Evolutionary conservation across 2,113 vertebrate species (phyloP).

Genomic region (Megaceryle torquata): DNA sequence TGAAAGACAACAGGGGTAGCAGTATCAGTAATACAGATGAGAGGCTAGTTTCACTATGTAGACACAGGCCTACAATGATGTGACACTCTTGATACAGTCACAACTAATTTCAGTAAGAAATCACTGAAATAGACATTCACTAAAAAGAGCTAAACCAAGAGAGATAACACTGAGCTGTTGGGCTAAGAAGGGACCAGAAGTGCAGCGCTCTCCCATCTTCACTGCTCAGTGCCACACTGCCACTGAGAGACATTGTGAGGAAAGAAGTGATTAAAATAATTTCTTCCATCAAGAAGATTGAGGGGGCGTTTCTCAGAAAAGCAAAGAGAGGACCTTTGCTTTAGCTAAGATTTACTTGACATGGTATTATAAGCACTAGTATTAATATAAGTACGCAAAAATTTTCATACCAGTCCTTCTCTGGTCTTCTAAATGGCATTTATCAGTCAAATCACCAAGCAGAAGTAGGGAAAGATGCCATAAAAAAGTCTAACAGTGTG

Average conservation of each 20-base stretch:
- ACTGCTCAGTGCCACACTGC: neutral
- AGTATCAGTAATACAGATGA: neutral
- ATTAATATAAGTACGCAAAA: neutral
- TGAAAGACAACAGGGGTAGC: neutral
- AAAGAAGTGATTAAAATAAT: neutral
- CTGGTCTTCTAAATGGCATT: neutral
- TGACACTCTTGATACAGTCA: neutral
- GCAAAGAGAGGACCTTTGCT: fast-evolving
- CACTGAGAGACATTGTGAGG: neutral
- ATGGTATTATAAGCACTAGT: neutral
- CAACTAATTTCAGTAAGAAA: neutral
- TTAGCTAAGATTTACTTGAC: neutral
- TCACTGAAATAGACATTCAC: neutral
- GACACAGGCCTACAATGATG: neutral
- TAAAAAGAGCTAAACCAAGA: neutral
- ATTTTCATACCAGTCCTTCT: neutral
- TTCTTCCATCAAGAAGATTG: neutral
- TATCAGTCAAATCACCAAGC: neutral
- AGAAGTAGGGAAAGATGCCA: neutral
- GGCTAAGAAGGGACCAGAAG: neutral
- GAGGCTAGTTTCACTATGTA: neutral
- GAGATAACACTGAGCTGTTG: neutral
- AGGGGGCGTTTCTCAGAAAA: neutral
- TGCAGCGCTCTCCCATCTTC: neutral
- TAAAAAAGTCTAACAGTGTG: neutral